These are phyloP conservation scores for Yponomeuta sedellus DNA, from an alignment of 2,888 invertebrate genomes.

Conservation along the genomic window DNA sequence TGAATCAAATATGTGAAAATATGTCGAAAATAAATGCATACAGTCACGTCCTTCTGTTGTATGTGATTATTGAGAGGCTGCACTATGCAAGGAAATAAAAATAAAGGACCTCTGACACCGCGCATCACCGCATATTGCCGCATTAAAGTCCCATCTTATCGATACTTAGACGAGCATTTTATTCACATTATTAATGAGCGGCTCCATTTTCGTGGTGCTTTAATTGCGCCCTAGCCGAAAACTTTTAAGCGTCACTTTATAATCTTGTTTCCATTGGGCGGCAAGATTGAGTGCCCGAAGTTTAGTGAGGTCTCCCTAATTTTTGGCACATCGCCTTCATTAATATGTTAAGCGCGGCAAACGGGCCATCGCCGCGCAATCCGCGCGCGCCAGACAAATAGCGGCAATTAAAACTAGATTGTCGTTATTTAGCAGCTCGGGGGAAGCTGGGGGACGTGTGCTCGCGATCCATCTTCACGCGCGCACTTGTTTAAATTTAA, in stretches of 20 bases:
- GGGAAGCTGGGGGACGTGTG: slow-evolving; percentile 30
- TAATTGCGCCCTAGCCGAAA: slow-evolving; percentile 45
- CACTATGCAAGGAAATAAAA: slow-evolving; percentile 45
- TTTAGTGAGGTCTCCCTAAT: slow-evolving; percentile 13
- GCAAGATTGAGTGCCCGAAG: slow-evolving; percentile 11
- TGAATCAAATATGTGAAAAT: too few relatives aligned
- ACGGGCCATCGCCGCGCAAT: slow-evolving; percentile 34
- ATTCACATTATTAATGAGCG: slow-evolving; percentile 44
- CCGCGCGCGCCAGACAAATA: slow-evolving; percentile 45
- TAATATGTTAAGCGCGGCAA: slow-evolving; percentile 36
- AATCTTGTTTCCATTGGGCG: slow-evolving; percentile 15
- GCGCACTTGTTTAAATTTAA: slow-evolving; percentile 50
- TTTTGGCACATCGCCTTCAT: slow-evolving; percentile 30
- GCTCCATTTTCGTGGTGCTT: slow-evolving; percentile 37
- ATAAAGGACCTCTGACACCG: slow-evolving; percentile 37
- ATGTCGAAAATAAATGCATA: too few relatives aligned
- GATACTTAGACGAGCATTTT: slow-evolving; percentile 51
- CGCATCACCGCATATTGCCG: slow-evolving; percentile 20
- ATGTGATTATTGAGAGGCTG: slow-evolving; percentile 20
- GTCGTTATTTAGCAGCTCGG: slow-evolving; percentile 45
- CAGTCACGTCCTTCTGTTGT: slow-evolving; percentile 36
- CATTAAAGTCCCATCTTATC: slow-evolving; percentile 36
- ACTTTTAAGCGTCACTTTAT: slow-evolving; percentile 23
- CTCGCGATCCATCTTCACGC: slow-evolving; percentile 38
- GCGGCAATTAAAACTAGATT: slow-evolving; percentile 54